Percentiles rank a stretch among this genome's conserved stretches.
These are phyloP conservation scores for Numenius arquata DNA, from an alignment of 2,113 vertebrate genomes.

Conservation along the genomic window DNA sequence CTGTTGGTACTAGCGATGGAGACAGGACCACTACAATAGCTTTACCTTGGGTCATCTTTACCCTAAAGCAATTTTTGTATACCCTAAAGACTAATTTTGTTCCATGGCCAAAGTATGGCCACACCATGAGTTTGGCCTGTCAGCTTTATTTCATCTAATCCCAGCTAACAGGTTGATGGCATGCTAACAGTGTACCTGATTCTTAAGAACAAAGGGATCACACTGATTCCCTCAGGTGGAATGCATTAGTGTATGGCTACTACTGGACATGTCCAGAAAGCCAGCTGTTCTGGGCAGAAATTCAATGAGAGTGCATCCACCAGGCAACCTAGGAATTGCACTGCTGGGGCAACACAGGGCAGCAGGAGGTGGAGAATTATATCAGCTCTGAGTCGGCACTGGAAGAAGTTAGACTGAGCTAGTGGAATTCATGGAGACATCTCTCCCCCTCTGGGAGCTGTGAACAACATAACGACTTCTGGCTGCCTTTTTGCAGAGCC, in stretches of 20 bases:
- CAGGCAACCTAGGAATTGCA: background rate
- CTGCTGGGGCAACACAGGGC: background rate
- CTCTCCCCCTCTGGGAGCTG: background rate
- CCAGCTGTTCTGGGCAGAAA: background rate
- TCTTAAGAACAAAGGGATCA: background rate
- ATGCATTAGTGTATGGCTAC: background rate
- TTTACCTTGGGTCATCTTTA: background rate
- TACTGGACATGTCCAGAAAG: background rate
- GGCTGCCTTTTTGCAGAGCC: background rate
- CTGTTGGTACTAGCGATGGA: background rate
- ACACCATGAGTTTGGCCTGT: background rate
- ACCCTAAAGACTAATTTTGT: background rate
- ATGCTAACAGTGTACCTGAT: background rate
- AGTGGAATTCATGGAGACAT: background rate
- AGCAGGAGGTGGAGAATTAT: background rate
- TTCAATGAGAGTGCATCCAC: background rate
- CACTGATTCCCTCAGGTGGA: background rate
- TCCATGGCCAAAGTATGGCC: background rate
- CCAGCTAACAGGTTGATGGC: background rate
- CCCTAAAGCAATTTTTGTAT: background rate
- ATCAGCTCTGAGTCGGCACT: background rate
- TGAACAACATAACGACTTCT: background rate
- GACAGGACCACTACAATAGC: background rate
- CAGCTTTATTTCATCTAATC: background rate
- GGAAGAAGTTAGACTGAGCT: background rate